phyloP scores from a whole-genome alignment of 2,113 vertebrate genomes.

The Propithecus coquereli region DNA sequence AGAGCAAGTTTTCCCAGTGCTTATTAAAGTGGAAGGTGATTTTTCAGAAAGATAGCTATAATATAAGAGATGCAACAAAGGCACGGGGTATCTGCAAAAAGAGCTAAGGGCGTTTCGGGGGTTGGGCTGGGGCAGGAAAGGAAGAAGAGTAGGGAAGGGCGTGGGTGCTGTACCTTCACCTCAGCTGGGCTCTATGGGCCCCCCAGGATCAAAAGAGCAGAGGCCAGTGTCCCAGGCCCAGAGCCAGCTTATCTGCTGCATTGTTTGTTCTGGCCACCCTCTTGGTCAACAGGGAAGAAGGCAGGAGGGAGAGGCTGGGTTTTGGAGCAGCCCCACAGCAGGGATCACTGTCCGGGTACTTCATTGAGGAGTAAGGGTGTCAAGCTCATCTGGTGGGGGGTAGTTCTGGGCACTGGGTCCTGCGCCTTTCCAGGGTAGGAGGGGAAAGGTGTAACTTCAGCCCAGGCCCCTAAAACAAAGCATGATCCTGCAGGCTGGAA shows the following conservation, averaged over 20 bases:
- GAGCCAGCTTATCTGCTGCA: constrained; percentile 18
- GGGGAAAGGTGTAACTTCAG: background rate
- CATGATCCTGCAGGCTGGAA: background rate
- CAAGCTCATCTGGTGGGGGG: background rate
- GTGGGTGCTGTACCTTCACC: background rate
- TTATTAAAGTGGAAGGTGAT: background rate
- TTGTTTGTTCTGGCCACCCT: constrained; percentile 55
- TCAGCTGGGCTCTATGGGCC: background rate
- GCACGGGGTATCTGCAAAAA: background rate
- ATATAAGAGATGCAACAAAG: background rate
- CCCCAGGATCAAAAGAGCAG: background rate
- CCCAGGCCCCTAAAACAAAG: background rate
- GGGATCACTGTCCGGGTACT: background rate
- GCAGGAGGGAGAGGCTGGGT: background rate
- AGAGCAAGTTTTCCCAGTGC: background rate
- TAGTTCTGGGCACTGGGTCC: background rate
- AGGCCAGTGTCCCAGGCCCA: constrained; percentile 19
- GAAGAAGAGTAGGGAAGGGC: background rate
- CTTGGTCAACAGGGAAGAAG: constrained; percentile 59
- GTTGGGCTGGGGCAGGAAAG: background rate
- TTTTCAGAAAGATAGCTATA: background rate
- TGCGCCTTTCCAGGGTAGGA: background rate
- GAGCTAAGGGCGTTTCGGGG: background rate
- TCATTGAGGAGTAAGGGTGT: background rate
- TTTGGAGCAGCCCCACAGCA: background rate